Conservation (phyloP, 2,888 invertebrate genomes). For the Drosophila lacicola region DNA sequence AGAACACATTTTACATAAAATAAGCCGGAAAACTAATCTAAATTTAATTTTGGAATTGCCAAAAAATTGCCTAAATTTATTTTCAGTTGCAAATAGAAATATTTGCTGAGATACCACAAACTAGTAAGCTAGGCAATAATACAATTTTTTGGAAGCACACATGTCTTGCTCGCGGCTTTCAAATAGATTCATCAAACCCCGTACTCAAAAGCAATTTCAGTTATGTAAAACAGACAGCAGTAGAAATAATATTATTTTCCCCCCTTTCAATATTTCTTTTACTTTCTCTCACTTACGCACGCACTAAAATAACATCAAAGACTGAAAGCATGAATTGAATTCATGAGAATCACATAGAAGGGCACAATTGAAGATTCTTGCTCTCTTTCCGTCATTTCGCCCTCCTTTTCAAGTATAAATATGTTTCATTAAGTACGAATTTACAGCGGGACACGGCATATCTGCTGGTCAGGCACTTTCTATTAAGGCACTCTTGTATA, state of each 20-base stretch:
- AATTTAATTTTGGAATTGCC: not conserved
- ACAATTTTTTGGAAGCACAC: not conserved
- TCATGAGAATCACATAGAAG: no score
- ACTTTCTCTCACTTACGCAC: not conserved
- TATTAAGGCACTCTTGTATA: not conserved
- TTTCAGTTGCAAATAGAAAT: no score
- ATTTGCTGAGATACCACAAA: no score
- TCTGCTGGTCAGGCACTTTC: conserved; percentile 1
- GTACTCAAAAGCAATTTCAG: not conserved
- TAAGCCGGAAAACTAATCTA: no score
- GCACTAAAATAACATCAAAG: not conserved
- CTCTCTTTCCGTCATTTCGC: no score
- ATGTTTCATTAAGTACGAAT: conserved; percentile 1
- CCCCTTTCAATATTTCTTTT: not conserved
- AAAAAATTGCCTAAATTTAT: no score
- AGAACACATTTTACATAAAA: not conserved
- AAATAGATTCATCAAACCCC: not conserved
- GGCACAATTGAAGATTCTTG: not conserved
- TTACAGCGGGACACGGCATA: not conserved
- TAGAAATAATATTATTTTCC: not conserved
- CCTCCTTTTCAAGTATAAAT: no score
- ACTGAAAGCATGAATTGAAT: not conserved
- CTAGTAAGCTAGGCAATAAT: no score
- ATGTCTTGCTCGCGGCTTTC: conserved; percentile 1
- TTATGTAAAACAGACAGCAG: no score